Evolutionary conservation across 2,797 vertebrate species (phyloP).

Genomic region (Darevskia mixta): DNA sequence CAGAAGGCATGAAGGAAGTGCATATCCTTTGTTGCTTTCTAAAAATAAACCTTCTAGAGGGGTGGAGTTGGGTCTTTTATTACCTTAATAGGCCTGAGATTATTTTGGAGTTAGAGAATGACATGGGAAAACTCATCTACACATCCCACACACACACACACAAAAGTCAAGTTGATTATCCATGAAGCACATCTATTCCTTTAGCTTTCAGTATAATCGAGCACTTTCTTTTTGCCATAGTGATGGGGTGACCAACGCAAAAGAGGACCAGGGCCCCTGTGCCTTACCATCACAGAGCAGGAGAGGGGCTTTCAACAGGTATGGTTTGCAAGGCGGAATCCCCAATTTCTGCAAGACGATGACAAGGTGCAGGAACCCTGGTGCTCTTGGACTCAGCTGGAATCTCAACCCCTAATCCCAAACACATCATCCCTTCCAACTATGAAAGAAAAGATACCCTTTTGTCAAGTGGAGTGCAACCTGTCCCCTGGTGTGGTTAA

Average conservation of each 20-base stretch:
- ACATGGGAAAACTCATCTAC: neutral
- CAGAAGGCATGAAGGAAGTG: no score
- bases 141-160: neutral
- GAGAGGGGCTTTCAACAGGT: no score
- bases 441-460: neutral
- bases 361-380: no score
- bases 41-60: slow-evolving; percentile 18
- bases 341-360: no score
- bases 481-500: no score
- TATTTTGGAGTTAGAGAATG: neutral
- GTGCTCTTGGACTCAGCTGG: no score
- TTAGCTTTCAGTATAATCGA: neutral
- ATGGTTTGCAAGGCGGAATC: no score
- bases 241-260: no score
- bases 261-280: no score
- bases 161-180: neutral
- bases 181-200: neutral
- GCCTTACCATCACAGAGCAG: no score
- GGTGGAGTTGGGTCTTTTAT: neutral
- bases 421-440: neutral
- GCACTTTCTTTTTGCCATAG: neutral
- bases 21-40: neutral
- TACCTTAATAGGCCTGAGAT: slow-evolving; percentile 4
- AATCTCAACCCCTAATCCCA: no score
- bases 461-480: neutral